phyloP scores from a whole-genome alignment of 2,113 vertebrate species.

The Pelmatolapia mariae region DNA sequence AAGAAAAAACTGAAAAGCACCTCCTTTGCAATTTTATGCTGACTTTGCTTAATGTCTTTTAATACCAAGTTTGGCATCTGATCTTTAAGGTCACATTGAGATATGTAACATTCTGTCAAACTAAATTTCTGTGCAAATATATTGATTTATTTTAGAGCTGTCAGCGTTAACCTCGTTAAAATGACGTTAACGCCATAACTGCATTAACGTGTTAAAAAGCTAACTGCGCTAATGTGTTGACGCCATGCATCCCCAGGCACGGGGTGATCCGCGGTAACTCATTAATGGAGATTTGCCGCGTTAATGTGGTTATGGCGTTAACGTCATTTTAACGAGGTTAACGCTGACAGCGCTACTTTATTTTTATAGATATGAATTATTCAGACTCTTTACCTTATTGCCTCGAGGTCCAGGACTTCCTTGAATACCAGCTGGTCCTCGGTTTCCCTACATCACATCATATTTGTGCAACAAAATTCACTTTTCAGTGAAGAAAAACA shows the following conservation, averaged over 20 bases:
- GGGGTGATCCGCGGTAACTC: rapidly evolving
- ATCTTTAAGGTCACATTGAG: background rate
- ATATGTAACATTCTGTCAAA: background rate
- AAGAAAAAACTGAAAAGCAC: background rate
- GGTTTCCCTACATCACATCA: constrained; percentile 53
- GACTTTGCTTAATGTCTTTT: background rate
- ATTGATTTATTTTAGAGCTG: background rate
- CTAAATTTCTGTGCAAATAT: background rate
- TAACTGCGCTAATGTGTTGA: rapidly evolving
- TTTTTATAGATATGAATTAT: background rate
- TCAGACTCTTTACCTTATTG: constrained; percentile 54
- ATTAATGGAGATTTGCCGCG: background rate
- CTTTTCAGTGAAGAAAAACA: background rate
- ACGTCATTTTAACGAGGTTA: background rate
- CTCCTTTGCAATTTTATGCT: background rate
- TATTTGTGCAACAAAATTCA: background rate
- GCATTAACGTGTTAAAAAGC: background rate
- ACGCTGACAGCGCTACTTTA: rapidly evolving
- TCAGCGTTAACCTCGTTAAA: background rate
- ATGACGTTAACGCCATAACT: background rate
- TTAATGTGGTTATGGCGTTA: background rate
- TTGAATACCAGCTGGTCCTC: constrained; percentile 52
- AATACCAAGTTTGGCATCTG: background rate
- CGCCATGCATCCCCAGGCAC: background rate
- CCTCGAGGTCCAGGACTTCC: constrained; percentile 60